Conservation (phyloP, 2,113 vertebrate genomes). For the Athene cunicularia region DNA sequence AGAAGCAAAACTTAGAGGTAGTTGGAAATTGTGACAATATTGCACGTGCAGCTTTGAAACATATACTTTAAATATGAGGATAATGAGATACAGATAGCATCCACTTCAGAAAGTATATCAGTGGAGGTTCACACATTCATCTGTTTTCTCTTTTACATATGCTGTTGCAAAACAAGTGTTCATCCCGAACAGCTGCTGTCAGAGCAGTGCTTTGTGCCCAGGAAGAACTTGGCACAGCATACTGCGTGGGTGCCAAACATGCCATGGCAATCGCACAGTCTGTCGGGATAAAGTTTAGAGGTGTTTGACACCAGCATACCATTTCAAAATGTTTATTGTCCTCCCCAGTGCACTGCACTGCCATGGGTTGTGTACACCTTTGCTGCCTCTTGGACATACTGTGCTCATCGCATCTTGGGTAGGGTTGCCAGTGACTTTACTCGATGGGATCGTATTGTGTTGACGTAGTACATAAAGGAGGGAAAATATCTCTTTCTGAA, state of each 20-base stretch:
- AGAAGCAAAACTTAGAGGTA: background rate
- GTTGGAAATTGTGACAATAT: background rate
- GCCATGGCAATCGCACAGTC: rapidly evolving
- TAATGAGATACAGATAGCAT: background rate
- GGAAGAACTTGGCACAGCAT: background rate
- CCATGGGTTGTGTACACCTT: rapidly evolving
- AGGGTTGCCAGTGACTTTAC: background rate
- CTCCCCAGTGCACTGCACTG: background rate
- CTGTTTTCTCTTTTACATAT: background rate
- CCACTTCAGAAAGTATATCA: background rate
- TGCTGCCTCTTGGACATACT: background rate
- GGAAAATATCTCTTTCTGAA: background rate
- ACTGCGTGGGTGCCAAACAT: background rate
- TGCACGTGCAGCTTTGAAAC: background rate
- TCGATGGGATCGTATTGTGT: background rate
- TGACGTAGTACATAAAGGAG: background rate
- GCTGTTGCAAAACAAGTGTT: background rate
- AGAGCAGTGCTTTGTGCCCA: background rate
- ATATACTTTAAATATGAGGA: background rate
- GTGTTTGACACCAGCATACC: background rate
- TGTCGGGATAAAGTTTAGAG: background rate
- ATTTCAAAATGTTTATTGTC: background rate
- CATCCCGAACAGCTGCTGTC: background rate
- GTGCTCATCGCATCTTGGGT: background rate
- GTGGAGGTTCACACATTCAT: background rate